Conservation (phyloP, 2,888 invertebrate genomes). For the Pammene aurita region DNA sequence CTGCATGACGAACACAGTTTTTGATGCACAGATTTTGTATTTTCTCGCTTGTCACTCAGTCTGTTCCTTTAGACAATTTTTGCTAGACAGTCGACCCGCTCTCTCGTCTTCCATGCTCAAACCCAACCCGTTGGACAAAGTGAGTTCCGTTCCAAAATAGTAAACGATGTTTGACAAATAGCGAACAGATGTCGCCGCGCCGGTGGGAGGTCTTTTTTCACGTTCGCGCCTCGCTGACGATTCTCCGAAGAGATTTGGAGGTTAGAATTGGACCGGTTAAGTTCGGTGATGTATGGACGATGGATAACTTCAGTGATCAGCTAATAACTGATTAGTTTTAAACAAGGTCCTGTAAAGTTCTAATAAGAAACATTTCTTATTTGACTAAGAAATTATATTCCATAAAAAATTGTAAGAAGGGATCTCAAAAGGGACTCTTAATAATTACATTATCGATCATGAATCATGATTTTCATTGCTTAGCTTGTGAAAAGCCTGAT, state of each 20-base stretch:
- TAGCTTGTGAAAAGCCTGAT: too few species aligned
- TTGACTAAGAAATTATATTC: too few species aligned
- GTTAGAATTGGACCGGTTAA: slow-evolving; percentile 35
- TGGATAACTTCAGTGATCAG: slow-evolving; percentile 11
- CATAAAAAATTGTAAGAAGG: too few species aligned
- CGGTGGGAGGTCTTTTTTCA: slow-evolving; percentile 55
- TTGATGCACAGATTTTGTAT: not conserved
- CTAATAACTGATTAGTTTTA: not conserved
- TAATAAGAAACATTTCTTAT: not conserved
- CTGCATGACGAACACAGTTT: too few species aligned
- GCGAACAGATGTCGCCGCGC: slow-evolving; percentile 70
- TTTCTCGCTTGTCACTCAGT: not conserved
- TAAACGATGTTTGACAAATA: slow-evolving; percentile 80
- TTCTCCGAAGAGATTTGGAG: slow-evolving; percentile 42
- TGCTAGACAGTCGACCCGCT: slow-evolving; percentile 20
- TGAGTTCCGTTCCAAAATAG: slow-evolving; percentile 69
- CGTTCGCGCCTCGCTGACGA: slow-evolving; percentile 41
- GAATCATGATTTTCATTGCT: too few species aligned
- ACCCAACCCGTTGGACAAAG: slow-evolving; percentile 57
- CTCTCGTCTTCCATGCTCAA: slow-evolving; percentile 19
- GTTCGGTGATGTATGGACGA: slow-evolving; percentile 28
- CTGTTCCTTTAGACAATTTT: not conserved
- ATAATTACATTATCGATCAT: too few species aligned
- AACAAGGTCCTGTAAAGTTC: not conserved
- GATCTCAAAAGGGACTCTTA: too few species aligned